Evolutionary conservation across 2,888 invertebrate genomes (phyloP), one percentile per base, ranked within the genome.

Genomic region (Sthenelais limicola): DNA sequence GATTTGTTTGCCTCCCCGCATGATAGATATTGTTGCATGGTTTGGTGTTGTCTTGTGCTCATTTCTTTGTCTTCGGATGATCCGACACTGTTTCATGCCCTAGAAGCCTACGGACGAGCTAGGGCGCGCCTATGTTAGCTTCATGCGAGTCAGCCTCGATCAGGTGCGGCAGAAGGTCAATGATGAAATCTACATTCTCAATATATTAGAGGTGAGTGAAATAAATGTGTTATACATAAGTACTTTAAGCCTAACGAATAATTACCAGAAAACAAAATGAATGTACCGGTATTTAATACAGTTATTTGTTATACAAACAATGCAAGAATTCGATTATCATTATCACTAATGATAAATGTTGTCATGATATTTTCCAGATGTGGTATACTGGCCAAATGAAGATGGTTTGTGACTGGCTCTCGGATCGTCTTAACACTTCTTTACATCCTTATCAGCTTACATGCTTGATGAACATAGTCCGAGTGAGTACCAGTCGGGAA

Each of bases 101-200:
- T 80, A 88, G 88, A 88, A 88, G 84, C 88, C 97, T 66, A 97
- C 96, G 1, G 97, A 97, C 88, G 98, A 98, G 88, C 92, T 97
- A 88, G 99, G 99, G 2, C 96, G 98, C 87, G 94, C 96, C 47
- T 99, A 99, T 89, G 97, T 99, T 68, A 97, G 96, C 89, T 99
- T 98, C 88, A 94, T 97, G 89, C 92, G 98, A 77, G 97, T 96
- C 84, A 97, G 97, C 83, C 95, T 98, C 92, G 99, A 99, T 90
- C 97, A 97, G 90, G 94, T 99, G 81, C 92, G 98, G 84, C 96
- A 98, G 82, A 98, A 98, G 91, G 95, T 99, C 74, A 92, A 92
- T 77, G 94, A 94, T 87, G 94, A 94, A 86, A 89, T 94, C 74
- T 94, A 93, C 93, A 93, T 94, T 79, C 90, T 94, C 74, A 92